phyloP scores from a whole-genome alignment of 1,140 invertebrate species.

The Sesamia nonagrioides region DNA sequence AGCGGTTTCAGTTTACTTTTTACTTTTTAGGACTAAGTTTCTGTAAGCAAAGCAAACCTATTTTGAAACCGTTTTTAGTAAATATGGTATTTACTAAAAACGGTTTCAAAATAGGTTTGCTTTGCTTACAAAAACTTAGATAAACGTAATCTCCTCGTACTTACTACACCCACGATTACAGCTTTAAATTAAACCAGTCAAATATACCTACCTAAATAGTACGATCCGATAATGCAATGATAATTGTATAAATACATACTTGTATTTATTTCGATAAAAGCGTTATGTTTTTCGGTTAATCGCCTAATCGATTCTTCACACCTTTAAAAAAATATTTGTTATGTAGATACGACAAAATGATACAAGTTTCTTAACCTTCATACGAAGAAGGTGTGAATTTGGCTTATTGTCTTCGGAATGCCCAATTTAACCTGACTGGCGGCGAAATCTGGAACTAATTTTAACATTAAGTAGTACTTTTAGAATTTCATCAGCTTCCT shows the following conservation, averaged over 20 bases:
- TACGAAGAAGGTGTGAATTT: constrained; percentile 71
- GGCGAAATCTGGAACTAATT: background rate
- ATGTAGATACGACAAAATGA: constrained; percentile 13
- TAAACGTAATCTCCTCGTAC: background rate
- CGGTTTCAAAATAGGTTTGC: too few relatives aligned
- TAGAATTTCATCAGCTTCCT: too few relatives aligned
- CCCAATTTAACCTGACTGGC: background rate
- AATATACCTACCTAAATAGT: background rate
- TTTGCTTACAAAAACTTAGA: background rate
- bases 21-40: too few relatives aligned
- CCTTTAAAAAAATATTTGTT: background rate
- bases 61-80: too few relatives aligned
- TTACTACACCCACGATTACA: background rate
- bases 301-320: constrained; percentile 9
- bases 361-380: constrained; percentile 14
- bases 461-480: background rate
- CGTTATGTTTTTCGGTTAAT: constrained; percentile 18
- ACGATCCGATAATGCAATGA: constrained; percentile 39
- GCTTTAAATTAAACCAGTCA: background rate
- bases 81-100: too few relatives aligned
- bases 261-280: constrained; percentile 9
- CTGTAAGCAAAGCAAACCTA: too few relatives aligned
- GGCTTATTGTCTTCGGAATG: constrained; percentile 51
- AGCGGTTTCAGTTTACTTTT: too few relatives aligned
- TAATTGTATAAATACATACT: constrained; percentile 37